Evolutionary conservation across 92 coral and sea anemone species (phyloP).

Genomic region (Epizoanthus ramosus): DNA sequence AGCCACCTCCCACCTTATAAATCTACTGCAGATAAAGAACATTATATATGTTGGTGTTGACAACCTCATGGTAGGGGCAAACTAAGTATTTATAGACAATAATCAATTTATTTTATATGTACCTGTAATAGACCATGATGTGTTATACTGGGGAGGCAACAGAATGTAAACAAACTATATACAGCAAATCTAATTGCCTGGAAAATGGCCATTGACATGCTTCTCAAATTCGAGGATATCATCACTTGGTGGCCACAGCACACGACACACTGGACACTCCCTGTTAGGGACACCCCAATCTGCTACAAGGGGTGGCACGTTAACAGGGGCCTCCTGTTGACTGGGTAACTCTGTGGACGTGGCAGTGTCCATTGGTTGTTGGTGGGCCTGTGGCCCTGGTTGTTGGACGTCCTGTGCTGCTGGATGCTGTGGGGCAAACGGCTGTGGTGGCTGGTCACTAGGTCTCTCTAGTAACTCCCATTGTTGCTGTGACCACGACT

Average conservation of each 20-base stretch:
- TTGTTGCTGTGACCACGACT: neutral
- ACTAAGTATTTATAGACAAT: too few species aligned
- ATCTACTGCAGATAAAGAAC: too few species aligned
- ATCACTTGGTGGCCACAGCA: constrained; percentile 82
- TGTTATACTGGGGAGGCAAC: neutral
- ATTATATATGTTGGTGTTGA: too few species aligned
- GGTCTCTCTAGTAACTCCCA: constrained; percentile 39
- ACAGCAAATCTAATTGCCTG: neutral
- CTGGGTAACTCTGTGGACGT: constrained; percentile 15
- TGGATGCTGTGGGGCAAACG: neutral
- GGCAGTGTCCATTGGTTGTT: constrained; percentile 23
- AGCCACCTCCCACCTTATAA: too few species aligned
- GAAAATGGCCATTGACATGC: constrained; percentile 84
- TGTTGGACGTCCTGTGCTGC: neutral
- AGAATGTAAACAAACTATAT: neutral
- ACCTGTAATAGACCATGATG: neutral
- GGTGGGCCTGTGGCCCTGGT: constrained; percentile 26
- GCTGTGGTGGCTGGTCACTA: neutral
- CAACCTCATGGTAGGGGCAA: too few species aligned
- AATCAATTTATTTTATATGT: too few species aligned
- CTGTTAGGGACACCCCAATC: constrained; percentile 40
- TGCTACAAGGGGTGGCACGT: constrained; percentile 39
- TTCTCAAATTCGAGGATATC: constrained; percentile 45
- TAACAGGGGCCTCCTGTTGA: constrained; percentile 24
- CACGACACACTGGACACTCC: constrained; percentile 88